Evolutionary conservation across 2,888 invertebrate genomes (phyloP).

Genomic region (Panzeria rudis): DNA sequence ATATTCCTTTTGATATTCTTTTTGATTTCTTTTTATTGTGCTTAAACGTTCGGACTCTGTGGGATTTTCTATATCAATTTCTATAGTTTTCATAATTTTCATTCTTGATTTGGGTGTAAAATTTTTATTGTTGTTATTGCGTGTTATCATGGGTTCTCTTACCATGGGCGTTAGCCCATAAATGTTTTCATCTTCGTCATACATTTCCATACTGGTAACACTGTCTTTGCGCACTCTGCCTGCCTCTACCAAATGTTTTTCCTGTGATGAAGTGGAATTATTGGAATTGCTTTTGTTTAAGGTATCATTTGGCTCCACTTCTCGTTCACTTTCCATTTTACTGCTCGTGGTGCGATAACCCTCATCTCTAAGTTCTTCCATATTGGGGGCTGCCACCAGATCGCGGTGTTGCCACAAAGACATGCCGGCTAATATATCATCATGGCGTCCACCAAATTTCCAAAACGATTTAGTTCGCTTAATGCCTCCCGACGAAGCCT

Average conservation of each 20-base stretch:
- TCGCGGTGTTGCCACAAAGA: conserved; percentile 94
- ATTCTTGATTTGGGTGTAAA: conserved; percentile 82
- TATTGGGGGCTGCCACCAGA: conserved; percentile 86
- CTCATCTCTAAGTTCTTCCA: conserved; percentile 78
- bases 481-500: conserved; percentile 86
- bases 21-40: conserved; percentile 78
- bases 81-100: conserved; percentile 83
- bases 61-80: conserved; percentile 82
- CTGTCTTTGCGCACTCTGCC: conserved; percentile 78
- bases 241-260: conserved; percentile 73
- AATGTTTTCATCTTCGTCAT: conserved; percentile 81
- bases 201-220: conserved; percentile 80
- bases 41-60: conserved; percentile 79
- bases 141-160: conserved; percentile 66
- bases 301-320: conserved; percentile 75
- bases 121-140: conserved; percentile 75
- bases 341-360: conserved; percentile 70
- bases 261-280: conserved; percentile 76
- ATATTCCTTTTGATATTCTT: conserved; percentile 76
- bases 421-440: conserved; percentile 93
- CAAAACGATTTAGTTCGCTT: conserved; percentile 94
- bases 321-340: conserved; percentile 70
- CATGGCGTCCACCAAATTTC: conserved; percentile 89
- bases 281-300: conserved; percentile 79
- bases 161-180: conserved; percentile 79